Evolutionary conservation across 2,113 vertebrate genomes (phyloP).

Genomic region (Cygnus buccinator): DNA sequence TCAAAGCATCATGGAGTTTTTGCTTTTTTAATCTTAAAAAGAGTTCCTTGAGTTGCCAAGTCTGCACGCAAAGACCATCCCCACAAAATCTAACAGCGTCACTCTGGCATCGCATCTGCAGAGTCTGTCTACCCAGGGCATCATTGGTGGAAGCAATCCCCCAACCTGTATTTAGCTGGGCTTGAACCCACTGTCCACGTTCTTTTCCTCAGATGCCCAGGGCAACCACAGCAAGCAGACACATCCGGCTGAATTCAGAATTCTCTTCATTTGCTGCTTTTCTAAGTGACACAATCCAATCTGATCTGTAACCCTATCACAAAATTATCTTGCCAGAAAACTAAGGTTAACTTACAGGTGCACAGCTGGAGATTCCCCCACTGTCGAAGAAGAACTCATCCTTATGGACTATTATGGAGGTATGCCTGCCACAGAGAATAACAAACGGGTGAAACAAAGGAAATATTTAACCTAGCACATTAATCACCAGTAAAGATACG

Average conservation of each 20-base stretch:
- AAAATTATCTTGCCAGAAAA: not conserved
- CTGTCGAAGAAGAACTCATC: conserved; percentile 93
- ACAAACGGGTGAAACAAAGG: not conserved
- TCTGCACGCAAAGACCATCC: not conserved
- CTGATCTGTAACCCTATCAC: not conserved
- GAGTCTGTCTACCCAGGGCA: not conserved
- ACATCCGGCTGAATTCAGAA: not conserved
- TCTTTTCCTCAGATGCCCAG: not conserved
- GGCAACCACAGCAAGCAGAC: not conserved
- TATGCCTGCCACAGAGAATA: conserved; percentile 84
- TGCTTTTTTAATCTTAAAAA: not conserved
- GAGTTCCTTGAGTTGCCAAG: not conserved
- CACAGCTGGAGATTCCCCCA: conserved; percentile 87
- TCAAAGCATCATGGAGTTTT: not conserved
- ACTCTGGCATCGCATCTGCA: not conserved
- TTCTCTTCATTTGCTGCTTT: not conserved
- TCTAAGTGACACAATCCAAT: not conserved
- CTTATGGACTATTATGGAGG: conserved; percentile 89
- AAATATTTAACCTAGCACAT: not conserved
- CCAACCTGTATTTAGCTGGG: not conserved
- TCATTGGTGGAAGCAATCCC: not conserved
- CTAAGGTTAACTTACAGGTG: conserved; percentile 83
- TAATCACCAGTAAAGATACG: not conserved
- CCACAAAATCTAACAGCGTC: not conserved
- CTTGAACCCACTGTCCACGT: not conserved